Evolutionary conservation across 2,113 vertebrate genomes (phyloP).

Genomic region (Aptenodytes patagonicus): DNA sequence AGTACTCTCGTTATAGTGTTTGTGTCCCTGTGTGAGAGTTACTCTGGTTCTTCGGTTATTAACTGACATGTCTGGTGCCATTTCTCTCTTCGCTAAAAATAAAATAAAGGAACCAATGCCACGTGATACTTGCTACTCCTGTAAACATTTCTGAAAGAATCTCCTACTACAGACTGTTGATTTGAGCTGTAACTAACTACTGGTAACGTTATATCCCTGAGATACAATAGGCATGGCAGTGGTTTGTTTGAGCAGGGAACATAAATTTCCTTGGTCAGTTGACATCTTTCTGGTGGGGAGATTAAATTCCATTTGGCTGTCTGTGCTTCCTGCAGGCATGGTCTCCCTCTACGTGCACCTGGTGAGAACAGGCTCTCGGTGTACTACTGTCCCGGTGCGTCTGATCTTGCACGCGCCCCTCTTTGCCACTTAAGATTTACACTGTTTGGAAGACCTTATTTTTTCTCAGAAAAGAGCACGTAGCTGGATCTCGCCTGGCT

Average conservation of each 20-base stretch:
- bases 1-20: neutral
- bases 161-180: neutral
- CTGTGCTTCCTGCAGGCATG: neutral
- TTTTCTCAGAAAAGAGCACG: accelerated
- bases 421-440: neutral
- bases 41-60: neutral
- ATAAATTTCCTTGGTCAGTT: constrained; percentile 19
- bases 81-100: constrained; percentile 15
- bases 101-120: neutral
- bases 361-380: neutral
- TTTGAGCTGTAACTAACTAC: constrained; percentile 15
- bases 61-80: neutral
- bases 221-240: neutral
- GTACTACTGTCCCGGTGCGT: neutral
- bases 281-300: constrained; percentile 1
- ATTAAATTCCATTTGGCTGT: neutral
- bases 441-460: neutral
- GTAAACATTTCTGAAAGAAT: constrained; percentile 11
- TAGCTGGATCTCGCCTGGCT: neutral
- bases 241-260: constrained; percentile 1
- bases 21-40: neutral
- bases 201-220: neutral
- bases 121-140: neutral
- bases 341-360: neutral
- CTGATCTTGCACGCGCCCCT: neutral